Conservation (phyloP, 2,888 invertebrate species). For the Smittia aterrima region DNA sequence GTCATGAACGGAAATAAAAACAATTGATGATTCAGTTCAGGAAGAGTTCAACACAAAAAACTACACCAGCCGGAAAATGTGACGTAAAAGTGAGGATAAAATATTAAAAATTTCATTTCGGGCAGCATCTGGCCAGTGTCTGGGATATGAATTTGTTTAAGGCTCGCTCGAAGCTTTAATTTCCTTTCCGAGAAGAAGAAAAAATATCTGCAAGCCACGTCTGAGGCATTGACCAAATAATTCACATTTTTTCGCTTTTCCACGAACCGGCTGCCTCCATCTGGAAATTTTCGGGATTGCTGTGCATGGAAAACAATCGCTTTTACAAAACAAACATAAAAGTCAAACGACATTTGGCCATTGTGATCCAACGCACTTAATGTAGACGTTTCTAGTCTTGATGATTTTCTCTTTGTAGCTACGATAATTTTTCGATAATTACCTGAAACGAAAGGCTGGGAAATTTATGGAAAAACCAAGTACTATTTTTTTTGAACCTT, state of each 20-base stretch:
- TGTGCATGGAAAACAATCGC: background rate
- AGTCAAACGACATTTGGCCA: too few relatives aligned
- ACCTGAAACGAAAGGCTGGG: too few relatives aligned
- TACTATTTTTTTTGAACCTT: too few relatives aligned
- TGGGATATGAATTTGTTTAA: conserved; percentile 11
- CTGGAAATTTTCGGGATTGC: background rate
- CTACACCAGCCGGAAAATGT: background rate
- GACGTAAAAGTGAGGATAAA: conserved; percentile 20
- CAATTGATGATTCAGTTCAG: conserved; percentile 28
- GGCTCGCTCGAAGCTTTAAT: conserved; percentile 21
- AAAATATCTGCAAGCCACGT: conserved; percentile 4
- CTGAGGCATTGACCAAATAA: conserved; percentile 33
- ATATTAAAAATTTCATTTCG: conserved; percentile 35
- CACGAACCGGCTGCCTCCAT: background rate
- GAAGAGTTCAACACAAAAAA: conserved; percentile 16
- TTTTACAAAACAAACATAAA: too few relatives aligned
- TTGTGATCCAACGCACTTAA: too few relatives aligned
- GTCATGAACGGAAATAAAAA: conserved; percentile 10
- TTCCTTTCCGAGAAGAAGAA: background rate
- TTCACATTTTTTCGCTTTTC: conserved; percentile 14
- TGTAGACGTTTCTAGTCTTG: too few relatives aligned
- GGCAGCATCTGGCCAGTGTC: conserved; percentile 32
- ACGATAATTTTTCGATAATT: too few relatives aligned
- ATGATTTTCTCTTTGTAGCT: too few relatives aligned
- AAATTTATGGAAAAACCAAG: too few relatives aligned